Evolutionary conservation across 1,140 invertebrate species (phyloP).

Genomic region (Stenopsyche tienmushanensis): DNA sequence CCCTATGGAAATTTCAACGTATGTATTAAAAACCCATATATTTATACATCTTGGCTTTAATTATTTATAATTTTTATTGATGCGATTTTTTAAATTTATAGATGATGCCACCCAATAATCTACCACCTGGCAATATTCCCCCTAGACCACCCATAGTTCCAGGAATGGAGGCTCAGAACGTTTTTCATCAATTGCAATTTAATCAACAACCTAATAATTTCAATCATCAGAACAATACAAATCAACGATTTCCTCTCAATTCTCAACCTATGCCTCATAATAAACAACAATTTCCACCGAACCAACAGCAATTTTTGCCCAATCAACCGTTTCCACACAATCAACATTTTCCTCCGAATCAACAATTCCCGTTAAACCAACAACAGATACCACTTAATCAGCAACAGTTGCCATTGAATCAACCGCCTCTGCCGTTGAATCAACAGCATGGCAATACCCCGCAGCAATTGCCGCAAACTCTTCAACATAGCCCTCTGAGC

Average conservation of each 20-base stretch:
- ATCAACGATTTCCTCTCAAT: conserved; percentile 16
- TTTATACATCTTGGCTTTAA: not conserved
- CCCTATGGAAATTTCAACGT: conserved; percentile 37
- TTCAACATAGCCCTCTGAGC: not conserved
- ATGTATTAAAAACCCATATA: conserved; percentile 6
- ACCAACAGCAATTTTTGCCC: not conserved
- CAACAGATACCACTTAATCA: conserved; percentile 6
- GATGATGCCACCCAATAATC: conserved; percentile 24
- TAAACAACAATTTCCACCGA: conserved; percentile 11
- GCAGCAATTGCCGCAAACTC: not conserved
- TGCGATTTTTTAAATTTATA: conserved; percentile 10
- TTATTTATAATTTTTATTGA: not conserved
- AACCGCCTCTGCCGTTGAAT: not conserved
- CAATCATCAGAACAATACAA: conserved; percentile 4
- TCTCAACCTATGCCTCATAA: conserved; percentile 3
- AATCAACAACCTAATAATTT: conserved; percentile 16
- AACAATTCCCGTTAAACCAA: conserved; percentile 6
- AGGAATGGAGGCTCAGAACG: conserved; percentile 8
- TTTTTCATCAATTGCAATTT: conserved; percentile 21
- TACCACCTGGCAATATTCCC: conserved; percentile 11
- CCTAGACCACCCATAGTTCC: conserved; percentile 5
- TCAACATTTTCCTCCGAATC: conserved; percentile 9
- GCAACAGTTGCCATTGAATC: conserved; percentile 18
- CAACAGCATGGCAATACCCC: not conserved
- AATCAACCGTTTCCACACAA: conserved; percentile 13